Conservation (phyloP, 2,797 vertebrate genomes). For the Syndactyla subalaris region DNA sequence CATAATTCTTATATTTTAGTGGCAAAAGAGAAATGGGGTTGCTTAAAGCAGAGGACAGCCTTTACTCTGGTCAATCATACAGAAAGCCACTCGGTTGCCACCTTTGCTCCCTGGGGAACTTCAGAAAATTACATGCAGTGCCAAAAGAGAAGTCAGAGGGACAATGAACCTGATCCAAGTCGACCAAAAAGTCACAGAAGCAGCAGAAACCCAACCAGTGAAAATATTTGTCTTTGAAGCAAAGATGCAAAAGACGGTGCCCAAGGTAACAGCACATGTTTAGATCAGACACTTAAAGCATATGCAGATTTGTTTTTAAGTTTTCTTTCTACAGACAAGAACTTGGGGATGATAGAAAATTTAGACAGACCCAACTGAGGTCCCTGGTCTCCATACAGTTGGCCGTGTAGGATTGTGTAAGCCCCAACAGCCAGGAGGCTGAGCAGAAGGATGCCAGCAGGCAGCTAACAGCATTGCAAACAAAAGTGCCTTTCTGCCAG, state of each 20-base stretch:
- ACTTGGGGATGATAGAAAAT: not conserved
- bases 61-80: not conserved
- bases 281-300: not conserved
- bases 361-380: not conserved
- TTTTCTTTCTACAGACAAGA: not conserved
- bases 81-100: fast-evolving
- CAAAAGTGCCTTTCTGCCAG: not conserved
- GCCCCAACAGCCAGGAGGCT: not conserved
- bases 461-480: not conserved
- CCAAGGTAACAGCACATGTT: not conserved
- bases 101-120: not conserved
- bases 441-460: not conserved
- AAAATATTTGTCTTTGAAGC: not conserved
- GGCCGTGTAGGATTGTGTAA: fast-evolving
- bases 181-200: not conserved
- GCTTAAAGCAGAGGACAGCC: not conserved
- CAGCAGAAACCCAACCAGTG: not conserved
- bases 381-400: fast-evolving
- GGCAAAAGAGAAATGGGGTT: not conserved
- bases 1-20: not conserved
- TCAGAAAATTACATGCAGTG: not conserved
- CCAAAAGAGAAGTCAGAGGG: not conserved
- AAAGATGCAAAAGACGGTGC: not conserved
- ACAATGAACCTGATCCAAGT: not conserved
- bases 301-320: not conserved